These are phyloP conservation scores for Geodia barretti DNA, from an alignment of 37 sponge, comb jelly and placozoan species.

Conservation along the genomic window DNA sequence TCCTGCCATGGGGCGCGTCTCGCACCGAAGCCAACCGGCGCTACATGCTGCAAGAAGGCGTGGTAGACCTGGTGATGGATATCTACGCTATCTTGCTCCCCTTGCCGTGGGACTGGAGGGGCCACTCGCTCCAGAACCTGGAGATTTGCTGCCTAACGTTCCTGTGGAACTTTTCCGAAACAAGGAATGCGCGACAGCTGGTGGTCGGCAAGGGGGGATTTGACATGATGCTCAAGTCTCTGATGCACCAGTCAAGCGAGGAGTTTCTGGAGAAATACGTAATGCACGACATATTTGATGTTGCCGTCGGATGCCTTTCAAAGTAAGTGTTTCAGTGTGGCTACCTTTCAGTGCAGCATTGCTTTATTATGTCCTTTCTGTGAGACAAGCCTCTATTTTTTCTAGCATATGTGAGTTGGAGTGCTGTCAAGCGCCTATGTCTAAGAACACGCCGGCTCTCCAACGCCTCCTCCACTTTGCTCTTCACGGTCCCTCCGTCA, in stretches of 20 bases:
- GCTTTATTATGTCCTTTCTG: background rate
- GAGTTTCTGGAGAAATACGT: background rate
- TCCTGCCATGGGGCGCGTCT: conserved; percentile 3
- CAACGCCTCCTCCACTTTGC: conserved; percentile 1
- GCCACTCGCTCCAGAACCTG: background rate
- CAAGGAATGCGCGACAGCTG: background rate
- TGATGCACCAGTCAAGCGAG: background rate
- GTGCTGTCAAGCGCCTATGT: background rate
- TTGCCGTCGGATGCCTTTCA: conserved; percentile 5
- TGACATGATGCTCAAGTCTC: conserved; percentile 10
- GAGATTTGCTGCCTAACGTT: background rate
- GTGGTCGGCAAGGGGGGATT: conserved; percentile 10
- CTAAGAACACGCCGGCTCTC: background rate
- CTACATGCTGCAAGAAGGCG: conserved; percentile 22
- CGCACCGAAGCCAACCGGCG: conserved; percentile 11
- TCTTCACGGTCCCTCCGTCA: background rate
- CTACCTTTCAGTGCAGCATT: too few relatives aligned
- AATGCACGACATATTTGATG: conserved; percentile 6
- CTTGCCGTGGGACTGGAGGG: background rate
- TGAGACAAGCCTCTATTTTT: background rate
- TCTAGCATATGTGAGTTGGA: conserved; percentile 2
- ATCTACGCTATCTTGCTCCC: background rate
- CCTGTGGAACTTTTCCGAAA: conserved; percentile 23
- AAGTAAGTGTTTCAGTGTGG: conserved; percentile 5
- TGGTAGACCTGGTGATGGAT: conserved; percentile 1